Evolutionary conservation across 1,140 invertebrate genomes (phyloP), one percentile per base, ranked within the genome.

Genomic region (Harlomillsia oculata): DNA sequence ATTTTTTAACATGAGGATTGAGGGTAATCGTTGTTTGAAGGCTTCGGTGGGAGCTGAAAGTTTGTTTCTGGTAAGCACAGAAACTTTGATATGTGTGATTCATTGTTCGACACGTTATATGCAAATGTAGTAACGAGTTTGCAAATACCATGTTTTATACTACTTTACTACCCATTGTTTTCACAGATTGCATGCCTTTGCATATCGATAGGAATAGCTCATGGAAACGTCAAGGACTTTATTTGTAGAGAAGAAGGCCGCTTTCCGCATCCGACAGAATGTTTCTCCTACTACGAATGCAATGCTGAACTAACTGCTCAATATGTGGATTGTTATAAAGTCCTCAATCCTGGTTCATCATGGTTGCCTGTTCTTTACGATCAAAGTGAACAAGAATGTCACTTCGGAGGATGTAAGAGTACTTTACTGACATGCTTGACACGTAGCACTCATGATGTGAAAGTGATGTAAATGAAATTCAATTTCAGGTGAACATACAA

Each of bases 391-490:
- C 20, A 48, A 2, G 34, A 48, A 32, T 48, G 45, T 23, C 28
- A 48, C 8, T 48, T 20, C 25, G 45, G 45, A 32, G 45, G 45
- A 20, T 48, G 45, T 48, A 48, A 48, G 45, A 45, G 1, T 16
- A 46, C 29, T 1, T 0, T 18, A 16, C 25, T 46, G 5, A 4
- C 25, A 45, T 30, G 16, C 13, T 18, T 46, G 26, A 9, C 29
- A n/a, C 18, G 32, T 29, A 29, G 20, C 9, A 30, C 3, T 30
- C 21, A 43, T 43, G 16, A 9, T 8, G 5, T 39, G n/a, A 6
- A n/a, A 16, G n/a, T 5, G n/a, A n/a, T 6, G 5, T 5, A 14
- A 8, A 39, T 39, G 5, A 5, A 16, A 5, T 5, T 39, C n/a
- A 8, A 6, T 39, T 14, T 8, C 37, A n/a, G 26, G 9, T 21